Base-by-base conservation (phyloP, 2,888 invertebrate species). In the Xanthorhoe designata region DNA sequence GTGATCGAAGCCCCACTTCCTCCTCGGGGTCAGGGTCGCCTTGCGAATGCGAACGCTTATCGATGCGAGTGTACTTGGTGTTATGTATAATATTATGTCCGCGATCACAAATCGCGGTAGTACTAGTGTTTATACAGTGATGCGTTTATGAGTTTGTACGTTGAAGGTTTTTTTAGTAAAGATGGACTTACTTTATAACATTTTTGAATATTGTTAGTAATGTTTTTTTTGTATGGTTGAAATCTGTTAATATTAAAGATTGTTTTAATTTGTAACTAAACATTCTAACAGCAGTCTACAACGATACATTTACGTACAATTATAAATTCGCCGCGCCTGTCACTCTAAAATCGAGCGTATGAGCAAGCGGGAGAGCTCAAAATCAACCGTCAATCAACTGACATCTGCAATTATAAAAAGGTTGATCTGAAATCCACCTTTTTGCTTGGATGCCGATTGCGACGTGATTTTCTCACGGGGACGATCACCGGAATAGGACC, bases 391-490 rank as follows among this genome's bases (percentile, higher is more conserved):
- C 81, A 82, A 81, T 83, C 78, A 80, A 73, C 74, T 77, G 78
- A 78, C 79, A 76, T 79, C 75, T 76, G 75, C 75, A 75, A 75
- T 78, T 76, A 76, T 81, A 82, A 82, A 84, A 83, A 83, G 81
- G 81, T 84, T 77, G 80, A 82, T 81, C 81, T 80, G 75, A 77
- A 82, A 80, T 78, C 75, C 76, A 72, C 74, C 77, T 92, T 92
- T 91, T 92, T 92, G 87, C 81, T 73, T 86, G 89, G 82, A 91
- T 92, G 84, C 90, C 90, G 84, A 86, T 84, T 81, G 82, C 89
- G 87, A 93, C 92, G 93, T 93, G 92, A 92, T 85, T 88, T 93
- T 93, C 93, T 90, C 92, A 93, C 92, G 89, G 84, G 52, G 61
- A 56, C 72, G 71, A 81, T 82, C 84, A 79, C 77, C 78, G 76